Evolutionary conservation across 2,113 vertebrate species (phyloP).

Genomic region (Tursiops truncatus): DNA sequence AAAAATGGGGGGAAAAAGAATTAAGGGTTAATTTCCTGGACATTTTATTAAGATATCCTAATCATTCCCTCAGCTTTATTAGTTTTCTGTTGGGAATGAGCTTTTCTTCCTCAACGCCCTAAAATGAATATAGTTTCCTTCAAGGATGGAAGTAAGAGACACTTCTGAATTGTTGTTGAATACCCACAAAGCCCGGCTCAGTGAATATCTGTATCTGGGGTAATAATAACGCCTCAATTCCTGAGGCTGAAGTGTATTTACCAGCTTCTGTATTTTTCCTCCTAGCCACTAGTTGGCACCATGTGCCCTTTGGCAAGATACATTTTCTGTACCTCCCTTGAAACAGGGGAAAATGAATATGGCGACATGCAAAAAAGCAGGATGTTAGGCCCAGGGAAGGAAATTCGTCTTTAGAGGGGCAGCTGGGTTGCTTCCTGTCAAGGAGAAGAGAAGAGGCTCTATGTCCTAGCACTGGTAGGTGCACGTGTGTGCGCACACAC

Average conservation of each 20-base stretch:
- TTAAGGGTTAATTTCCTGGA: neutral
- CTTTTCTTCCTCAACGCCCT: neutral
- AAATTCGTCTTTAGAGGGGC: neutral
- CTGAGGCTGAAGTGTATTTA: neutral
- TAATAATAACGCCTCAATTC: neutral
- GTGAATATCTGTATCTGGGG: too few relatives aligned
- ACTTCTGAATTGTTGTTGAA: neutral
- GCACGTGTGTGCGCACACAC: neutral
- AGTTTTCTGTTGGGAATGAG: neutral
- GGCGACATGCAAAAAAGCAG: neutral
- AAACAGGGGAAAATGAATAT: neutral
- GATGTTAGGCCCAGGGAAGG: neutral
- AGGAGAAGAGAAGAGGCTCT: neutral
- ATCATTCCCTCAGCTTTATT: neutral
- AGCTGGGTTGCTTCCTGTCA: neutral
- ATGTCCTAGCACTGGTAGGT: neutral
- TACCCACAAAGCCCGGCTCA: neutral
- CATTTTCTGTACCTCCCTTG: neutral
- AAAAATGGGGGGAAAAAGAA: too few relatives aligned
- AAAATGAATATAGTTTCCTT: neutral
- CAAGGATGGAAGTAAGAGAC: neutral
- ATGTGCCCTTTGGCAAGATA: neutral
- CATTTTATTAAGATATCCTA: neutral
- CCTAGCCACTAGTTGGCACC: neutral
- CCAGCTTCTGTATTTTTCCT: neutral